A percentile compares a stretch with the other conserved stretches of the same genome.
phyloP scores from a whole-genome alignment of 2,888 invertebrate species.

The Caenorhabditis sp. region DNA sequence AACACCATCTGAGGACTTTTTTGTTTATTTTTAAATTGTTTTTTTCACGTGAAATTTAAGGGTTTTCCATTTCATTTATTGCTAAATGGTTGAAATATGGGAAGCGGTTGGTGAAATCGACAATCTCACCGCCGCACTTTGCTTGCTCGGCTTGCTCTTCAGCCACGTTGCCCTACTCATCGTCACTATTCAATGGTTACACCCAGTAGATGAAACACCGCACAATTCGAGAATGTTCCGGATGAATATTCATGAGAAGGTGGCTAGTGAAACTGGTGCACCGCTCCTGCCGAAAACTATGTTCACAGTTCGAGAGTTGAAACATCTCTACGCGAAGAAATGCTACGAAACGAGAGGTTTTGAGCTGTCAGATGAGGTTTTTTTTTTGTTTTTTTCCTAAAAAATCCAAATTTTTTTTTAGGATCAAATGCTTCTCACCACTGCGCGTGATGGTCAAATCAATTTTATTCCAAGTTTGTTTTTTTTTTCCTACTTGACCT shows the following conservation, averaged over 20 bases:
- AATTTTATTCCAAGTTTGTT: not conserved
- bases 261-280: not conserved
- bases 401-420: not conserved
- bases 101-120: too few species aligned
- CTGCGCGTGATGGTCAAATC: not conserved
- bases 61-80: too few species aligned
- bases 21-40: not conserved
- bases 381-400: too few species aligned
- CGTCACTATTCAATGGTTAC: constrained; percentile 3
- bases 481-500: not conserved
- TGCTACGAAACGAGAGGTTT: not conserved
- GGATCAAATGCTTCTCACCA: not conserved
- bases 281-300: not conserved
- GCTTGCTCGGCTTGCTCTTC: too few species aligned
- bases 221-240: not conserved
- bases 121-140: too few species aligned
- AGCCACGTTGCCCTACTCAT: not conserved
- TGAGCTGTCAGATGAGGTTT: not conserved
- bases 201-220: not conserved
- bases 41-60: too few species aligned
- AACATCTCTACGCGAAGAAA: not conserved
- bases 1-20: constrained; percentile 41
- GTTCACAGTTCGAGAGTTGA: not conserved
- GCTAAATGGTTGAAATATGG: too few species aligned
- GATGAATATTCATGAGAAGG: not conserved